Evolutionary conservation across 1,140 invertebrate species (phyloP), one percentile per base, ranked within the genome.

Genomic region (Lucilia sericata): DNA sequence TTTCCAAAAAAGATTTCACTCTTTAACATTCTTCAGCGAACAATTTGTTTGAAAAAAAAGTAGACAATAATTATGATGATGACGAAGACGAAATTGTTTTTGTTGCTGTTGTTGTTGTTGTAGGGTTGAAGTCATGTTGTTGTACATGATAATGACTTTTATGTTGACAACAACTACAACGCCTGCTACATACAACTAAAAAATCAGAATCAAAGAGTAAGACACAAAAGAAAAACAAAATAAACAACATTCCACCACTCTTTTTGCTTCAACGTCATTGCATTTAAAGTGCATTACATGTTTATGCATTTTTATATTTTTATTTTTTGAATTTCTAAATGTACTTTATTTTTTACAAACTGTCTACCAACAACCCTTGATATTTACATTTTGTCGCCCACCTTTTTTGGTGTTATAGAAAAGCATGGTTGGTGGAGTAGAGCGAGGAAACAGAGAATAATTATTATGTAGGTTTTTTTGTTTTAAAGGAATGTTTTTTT

Each of bases 121-220:
- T 42, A 1, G 55, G 17, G 2, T 60, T 60, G 55, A n/a, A 60
- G 14, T 60, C 55, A 60, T 60, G 55, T 60, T 12, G 65, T 70
- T 70, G 65, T 70, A 21, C n/a, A 70, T 70, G 65, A 25, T 70
- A 70, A 70, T 70, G 65, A 70, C 65, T 70, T 70, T 70, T 70
- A 70, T 70, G 21, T 70, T 70, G 65, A 70, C 65, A 70, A 70
- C 19, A 70, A 19, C 4, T 5, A 65, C 60, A 65, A 65, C 60
- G n/a, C 25, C 25, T 30, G n/a, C 60, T n/a, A 65, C 65, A 70
- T 70, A 5, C 65, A 70, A 42, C 17, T 55, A 55, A 55, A 55
- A 55, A 55, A 49, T 42, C 42, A 1, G 10, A 42, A 42, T 2
- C 7, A 42, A n/a, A 17, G 55, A 14, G 25, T 30, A 60, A 60